Conservation (phyloP, 2,888 invertebrate species). For the Chymomyza amoena region DNA sequence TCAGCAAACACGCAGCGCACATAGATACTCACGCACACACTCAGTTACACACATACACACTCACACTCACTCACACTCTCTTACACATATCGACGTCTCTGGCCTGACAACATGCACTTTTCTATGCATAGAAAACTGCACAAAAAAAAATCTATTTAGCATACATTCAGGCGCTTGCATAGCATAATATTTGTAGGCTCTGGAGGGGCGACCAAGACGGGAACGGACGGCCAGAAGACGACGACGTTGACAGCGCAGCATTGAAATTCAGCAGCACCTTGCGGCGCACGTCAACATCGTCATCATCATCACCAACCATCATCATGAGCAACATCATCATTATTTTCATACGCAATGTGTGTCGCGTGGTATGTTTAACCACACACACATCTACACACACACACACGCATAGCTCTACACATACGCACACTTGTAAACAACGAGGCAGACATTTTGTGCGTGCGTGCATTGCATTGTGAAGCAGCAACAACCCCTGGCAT, state of each 20-base stretch:
- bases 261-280: slow-evolving; percentile 57
- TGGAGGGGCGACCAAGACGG: slow-evolving; percentile 13
- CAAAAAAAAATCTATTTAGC: slow-evolving; percentile 61
- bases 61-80: slow-evolving; percentile 1
- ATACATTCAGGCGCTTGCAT: slow-evolving; percentile 67
- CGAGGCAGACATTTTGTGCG: slow-evolving; percentile 61
- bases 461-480: slow-evolving; percentile 62
- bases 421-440: slow-evolving; percentile 8
- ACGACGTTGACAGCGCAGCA: slow-evolving; percentile 33
- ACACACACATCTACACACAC: slow-evolving; percentile 34
- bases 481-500: slow-evolving; percentile 48
- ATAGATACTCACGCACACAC: background rate
- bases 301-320: slow-evolving; percentile 38
- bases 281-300: slow-evolving; percentile 27
- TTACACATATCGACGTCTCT: slow-evolving; percentile 45
- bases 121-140: slow-evolving; percentile 7
- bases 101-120: slow-evolving; percentile 35
- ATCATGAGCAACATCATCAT: slow-evolving; percentile 11
- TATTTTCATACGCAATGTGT: slow-evolving; percentile 67
- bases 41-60: background rate
- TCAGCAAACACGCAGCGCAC: background rate
- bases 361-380: slow-evolving; percentile 51
- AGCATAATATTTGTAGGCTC: slow-evolving; percentile 56
- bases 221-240: slow-evolving; percentile 12
- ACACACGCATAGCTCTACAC: slow-evolving; percentile 12